A percentile compares a stretch with the other conserved stretches of the same genome.
phyloP scores from a whole-genome alignment of 2,113 vertebrate species.

The Oreochromis tanganicae region DNA sequence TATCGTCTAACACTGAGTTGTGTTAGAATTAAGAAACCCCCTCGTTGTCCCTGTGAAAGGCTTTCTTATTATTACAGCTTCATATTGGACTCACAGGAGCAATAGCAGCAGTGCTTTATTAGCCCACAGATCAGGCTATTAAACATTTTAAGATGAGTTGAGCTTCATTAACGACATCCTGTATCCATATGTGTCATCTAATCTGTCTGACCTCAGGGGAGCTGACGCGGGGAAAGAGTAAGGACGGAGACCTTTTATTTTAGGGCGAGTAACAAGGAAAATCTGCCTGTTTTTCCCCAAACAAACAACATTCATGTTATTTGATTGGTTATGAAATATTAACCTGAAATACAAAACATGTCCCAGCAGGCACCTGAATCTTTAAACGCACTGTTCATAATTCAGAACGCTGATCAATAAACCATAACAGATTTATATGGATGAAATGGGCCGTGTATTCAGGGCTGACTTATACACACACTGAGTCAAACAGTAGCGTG shows the following conservation, averaged over 20 bases:
- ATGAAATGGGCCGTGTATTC: neutral
- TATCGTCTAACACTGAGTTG: neutral
- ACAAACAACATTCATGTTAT: neutral
- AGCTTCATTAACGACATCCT: neutral
- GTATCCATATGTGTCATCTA: neutral
- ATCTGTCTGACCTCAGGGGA: neutral
- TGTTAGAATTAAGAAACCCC: neutral
- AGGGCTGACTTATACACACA: neutral
- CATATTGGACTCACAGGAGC: conserved; percentile 4
- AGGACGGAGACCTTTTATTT: neutral
- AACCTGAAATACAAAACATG: neutral
- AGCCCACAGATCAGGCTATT: neutral
- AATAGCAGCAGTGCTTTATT: neutral
- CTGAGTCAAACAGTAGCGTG: neutral
- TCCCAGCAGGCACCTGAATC: neutral
- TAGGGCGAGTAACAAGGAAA: neutral
- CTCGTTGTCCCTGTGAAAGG: neutral
- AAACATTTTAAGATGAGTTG: neutral
- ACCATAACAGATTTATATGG: neutral
- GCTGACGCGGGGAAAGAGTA: neutral
- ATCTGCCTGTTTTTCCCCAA: neutral
- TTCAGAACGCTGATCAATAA: conserved; percentile 26
- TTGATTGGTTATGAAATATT: neutral
- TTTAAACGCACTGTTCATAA: neutral
- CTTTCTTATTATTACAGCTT: neutral